A percentile compares a stretch with the other conserved stretches of the same genome.
Conservation (phyloP, 2,797 vertebrate species). For the Paratrypauchen microcephalus region DNA sequence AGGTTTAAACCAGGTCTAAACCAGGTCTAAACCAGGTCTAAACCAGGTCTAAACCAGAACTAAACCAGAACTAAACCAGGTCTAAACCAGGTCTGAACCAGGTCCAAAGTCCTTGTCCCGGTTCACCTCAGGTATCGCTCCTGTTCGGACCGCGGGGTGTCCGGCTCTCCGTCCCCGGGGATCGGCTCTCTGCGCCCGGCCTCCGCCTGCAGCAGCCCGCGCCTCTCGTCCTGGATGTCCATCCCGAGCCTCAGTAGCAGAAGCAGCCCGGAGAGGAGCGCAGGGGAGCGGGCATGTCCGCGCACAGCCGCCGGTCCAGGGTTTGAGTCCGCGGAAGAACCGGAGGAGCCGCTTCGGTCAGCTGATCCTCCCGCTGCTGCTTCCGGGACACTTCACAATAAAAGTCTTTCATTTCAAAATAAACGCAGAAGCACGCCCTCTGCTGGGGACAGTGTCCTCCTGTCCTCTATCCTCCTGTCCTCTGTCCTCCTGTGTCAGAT, state of each 20-base stretch:
- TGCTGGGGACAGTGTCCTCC: too few relatives aligned
- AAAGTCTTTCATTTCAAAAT: constrained; percentile 24
- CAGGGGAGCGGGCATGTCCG: not conserved
- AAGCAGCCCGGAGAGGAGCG: not conserved
- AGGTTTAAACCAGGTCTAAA: too few relatives aligned
- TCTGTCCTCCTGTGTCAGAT: too few relatives aligned
- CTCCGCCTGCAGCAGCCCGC: constrained; percentile 67
- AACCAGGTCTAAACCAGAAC: too few relatives aligned
- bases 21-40: too few relatives aligned
- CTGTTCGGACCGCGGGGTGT: constrained; percentile 61
- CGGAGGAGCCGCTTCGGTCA: constrained; percentile 53
- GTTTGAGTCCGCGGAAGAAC: constrained; percentile 10
- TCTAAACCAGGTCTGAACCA: too few relatives aligned
- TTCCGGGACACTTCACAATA: constrained; percentile 62
- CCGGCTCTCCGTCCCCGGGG: constrained; percentile 26
- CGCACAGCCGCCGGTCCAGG: not conserved
- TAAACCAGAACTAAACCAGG: too few relatives aligned
- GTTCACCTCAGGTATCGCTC: constrained; percentile 72
- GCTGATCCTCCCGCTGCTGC: constrained; percentile 55
- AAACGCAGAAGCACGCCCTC: too few relatives aligned
- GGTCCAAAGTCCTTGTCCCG: too few relatives aligned
- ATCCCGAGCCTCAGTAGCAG: too few relatives aligned
- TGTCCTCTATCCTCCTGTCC: too few relatives aligned
- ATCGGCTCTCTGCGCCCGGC: constrained; percentile 31
- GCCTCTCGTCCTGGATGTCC: constrained; percentile 65